Evolutionary conservation across 2,888 invertebrate species (phyloP).

Genomic region (Orchesella flavescens): DNA sequence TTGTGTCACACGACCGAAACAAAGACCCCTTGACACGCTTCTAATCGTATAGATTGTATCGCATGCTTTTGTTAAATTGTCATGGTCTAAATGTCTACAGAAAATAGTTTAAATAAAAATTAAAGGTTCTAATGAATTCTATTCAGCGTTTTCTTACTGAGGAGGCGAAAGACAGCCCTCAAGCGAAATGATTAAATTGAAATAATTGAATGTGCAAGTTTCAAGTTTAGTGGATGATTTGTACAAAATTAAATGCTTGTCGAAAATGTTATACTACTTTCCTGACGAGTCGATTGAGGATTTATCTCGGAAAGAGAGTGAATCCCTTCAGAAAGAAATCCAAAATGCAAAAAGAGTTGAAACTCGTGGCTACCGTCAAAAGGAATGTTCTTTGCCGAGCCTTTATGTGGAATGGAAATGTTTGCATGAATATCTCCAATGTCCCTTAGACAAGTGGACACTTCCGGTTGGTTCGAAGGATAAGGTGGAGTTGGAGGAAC

Average conservation of each 20-base stretch:
- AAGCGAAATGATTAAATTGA: no score
- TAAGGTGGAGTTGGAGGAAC: constrained; percentile 52
- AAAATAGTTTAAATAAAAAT: no score
- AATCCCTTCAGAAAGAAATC: not conserved
- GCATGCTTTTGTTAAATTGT: no score
- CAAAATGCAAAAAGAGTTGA: constrained; percentile 5
- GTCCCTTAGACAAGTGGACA: constrained; percentile 34
- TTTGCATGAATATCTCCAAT: constrained; percentile 26
- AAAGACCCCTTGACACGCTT: no score
- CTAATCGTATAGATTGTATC: no score
- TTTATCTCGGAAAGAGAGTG: not conserved
- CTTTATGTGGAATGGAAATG: constrained; percentile 23
- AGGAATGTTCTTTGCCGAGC: constrained; percentile 22
- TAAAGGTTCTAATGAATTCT: no score
- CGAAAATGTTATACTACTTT: constrained; percentile 47
- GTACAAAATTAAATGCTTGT: not conserved
- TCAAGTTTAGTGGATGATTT: not conserved
- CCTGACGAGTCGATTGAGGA: constrained; percentile 43
- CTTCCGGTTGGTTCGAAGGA: constrained; percentile 24
- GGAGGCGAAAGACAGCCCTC: no score
- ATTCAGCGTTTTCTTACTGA: no score
- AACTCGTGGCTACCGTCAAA: constrained; percentile 9
- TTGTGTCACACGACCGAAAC: no score
- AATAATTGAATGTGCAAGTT: not conserved
- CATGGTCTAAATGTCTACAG: no score